Base-by-base conservation (phyloP, 1,140 invertebrate genomes). In the Dysdera silvatica region DNA sequence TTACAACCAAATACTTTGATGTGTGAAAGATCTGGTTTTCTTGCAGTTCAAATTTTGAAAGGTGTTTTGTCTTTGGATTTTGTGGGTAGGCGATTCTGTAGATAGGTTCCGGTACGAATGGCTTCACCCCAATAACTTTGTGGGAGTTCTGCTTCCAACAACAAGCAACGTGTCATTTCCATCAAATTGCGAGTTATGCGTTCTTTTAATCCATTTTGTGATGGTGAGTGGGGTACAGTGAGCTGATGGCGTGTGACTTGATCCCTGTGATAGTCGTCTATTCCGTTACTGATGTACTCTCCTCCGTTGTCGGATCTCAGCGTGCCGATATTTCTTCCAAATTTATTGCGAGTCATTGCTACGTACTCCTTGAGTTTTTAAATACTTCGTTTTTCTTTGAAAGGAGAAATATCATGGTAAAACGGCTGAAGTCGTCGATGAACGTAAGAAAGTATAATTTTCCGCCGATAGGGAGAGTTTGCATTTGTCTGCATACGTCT, bases 201-300 rank as follows among this genome's bases (percentile, higher is more conserved):
- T 65, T 78, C 76, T 45, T 70, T 65, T 12, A 72, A 61, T n/a
- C 74, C 75, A 71, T 79, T 79, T 59, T 74, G 71, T 61, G 78
- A 59, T 31, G 76, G 76, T 7, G 72, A 73, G 51, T 79, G 75
- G 2, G 67, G 33, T 1, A 72, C 70, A 8, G 76, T 75, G 6
- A 56, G 67, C 61, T 76, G 70, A 37, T 75, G 72, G 26, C 70
- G 51, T 29, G 78, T 74, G 0, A 74, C 73, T 67, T 70, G 28
- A 31, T 18, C 26, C 8, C 31, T 63, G 12, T 70, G 47, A 45
- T 31, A 61, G 5, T 53, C 20, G 16, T 40, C 14, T 16, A 70
- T 28, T 24, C 61, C 26, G 6, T 57, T 43, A 28, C 56, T 41
- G 3, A 66, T 47, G 54, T 66, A 68, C 48, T 68, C 67, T n/a